phyloP scores from a whole-genome alignment of 2,797 vertebrate species.

The Cossypha caffra region DNA sequence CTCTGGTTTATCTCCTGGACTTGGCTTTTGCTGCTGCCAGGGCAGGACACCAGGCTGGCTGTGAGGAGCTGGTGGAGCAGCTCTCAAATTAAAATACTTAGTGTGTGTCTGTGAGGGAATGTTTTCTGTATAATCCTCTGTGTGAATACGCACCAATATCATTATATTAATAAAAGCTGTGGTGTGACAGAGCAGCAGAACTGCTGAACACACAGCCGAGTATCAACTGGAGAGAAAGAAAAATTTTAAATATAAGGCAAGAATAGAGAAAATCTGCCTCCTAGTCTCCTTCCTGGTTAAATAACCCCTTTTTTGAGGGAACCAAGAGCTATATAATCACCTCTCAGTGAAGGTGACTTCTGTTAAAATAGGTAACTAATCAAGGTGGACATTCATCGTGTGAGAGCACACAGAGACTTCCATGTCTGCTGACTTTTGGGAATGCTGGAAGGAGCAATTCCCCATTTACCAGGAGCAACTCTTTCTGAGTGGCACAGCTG shows the following conservation, averaged over 20 bases:
- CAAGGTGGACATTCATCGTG: rapidly evolving
- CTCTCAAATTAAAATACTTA: background rate
- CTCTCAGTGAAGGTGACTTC: background rate
- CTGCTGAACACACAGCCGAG: background rate
- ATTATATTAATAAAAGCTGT: background rate
- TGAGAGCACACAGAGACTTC: background rate
- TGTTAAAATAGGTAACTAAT: background rate
- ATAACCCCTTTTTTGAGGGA: background rate
- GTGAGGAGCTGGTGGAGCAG: background rate
- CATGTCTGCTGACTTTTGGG: background rate
- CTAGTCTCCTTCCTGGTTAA: background rate
- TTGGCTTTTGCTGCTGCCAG: background rate
- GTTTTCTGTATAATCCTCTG: background rate
- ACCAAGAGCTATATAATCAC: background rate
- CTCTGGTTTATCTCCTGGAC: background rate
- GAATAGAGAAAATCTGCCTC: background rate
- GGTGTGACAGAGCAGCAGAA: background rate
- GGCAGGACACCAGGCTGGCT: background rate
- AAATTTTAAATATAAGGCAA: background rate
- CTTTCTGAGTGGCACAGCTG: background rate
- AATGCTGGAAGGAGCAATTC: background rate
- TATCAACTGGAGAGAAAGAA: background rate
- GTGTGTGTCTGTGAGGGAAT: background rate
- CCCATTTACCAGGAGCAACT: background rate
- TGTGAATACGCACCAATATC: background rate